Conservation (phyloP, 2,888 invertebrate genomes). For the Scrobipalpa costella region DNA sequence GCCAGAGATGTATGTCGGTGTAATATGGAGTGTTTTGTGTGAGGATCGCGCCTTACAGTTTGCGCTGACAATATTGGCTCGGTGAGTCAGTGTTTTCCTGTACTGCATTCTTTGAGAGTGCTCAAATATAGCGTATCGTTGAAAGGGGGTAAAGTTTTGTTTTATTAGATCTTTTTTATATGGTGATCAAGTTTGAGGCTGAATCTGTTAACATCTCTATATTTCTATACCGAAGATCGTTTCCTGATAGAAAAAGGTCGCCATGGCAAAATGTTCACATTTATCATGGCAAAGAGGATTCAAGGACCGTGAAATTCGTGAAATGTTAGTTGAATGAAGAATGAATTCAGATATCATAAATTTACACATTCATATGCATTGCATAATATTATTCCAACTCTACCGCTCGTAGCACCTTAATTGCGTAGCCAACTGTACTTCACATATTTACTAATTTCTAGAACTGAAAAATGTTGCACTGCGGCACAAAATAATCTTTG, state of each 20-base stretch:
- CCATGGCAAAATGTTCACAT: no score
- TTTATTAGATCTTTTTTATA: neutral
- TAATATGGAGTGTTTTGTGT: neutral
- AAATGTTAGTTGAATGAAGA: no score
- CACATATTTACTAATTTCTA: neutral
- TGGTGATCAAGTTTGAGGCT: neutral
- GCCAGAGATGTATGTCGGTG: neutral
- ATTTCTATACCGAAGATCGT: no score
- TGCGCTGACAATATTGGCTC: conserved; percentile 45
- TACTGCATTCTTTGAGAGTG: conserved; percentile 31
- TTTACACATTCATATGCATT: no score
- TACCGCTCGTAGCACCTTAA: no score
- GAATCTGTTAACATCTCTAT: neutral
- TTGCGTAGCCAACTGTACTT: no score
- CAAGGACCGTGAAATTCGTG: no score
- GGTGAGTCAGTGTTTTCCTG: conserved; percentile 45
- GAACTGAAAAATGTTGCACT: neutral
- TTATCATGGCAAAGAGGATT: no score
- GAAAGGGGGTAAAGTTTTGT: conserved; percentile 10
- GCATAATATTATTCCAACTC: no score
- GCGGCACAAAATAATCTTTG: no score
- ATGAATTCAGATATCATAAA: no score
- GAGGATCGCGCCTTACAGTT: conserved; percentile 36
- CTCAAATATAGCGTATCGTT: conserved; percentile 24
- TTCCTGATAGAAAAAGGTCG: neutral